Percentiles rank a stretch among this genome's conserved stretches.
phyloP scores from a whole-genome alignment of 1,140 invertebrate genomes.

The Neodiprion fabricii region DNA sequence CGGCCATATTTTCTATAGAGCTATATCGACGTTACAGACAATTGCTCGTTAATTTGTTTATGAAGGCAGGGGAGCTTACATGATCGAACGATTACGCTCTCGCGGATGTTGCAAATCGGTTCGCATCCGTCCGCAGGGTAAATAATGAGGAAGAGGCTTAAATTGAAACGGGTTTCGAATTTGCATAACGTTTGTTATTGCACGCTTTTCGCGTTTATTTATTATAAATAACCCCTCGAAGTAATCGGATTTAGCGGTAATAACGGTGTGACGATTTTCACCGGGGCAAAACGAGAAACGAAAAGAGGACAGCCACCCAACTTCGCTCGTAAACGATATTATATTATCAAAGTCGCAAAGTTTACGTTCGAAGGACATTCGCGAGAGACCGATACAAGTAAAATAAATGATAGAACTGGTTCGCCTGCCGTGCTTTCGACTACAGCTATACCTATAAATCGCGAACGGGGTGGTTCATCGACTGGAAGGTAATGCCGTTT shows the following conservation, averaged over 20 bases:
- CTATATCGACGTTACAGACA: slow-evolving; percentile 3
- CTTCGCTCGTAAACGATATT: slow-evolving; percentile 2
- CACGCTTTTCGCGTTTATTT: background rate
- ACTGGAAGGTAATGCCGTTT: slow-evolving; percentile 52
- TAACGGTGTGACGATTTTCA: no score
- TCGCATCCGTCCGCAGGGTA: background rate
- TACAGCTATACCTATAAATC: slow-evolving; percentile 10
- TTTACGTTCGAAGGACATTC: background rate
- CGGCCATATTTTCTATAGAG: background rate
- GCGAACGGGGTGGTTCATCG: slow-evolving; percentile 22
- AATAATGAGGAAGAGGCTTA: background rate
- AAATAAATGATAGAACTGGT: slow-evolving; percentile 50
- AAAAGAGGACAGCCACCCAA: background rate
- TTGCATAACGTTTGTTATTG: background rate
- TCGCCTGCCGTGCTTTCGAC: slow-evolving; percentile 5
- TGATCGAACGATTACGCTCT: background rate
- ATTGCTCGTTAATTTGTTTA: slow-evolving; percentile 7
- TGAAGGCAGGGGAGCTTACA: background rate
- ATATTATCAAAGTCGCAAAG: slow-evolving; percentile 1
- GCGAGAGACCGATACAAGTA: slow-evolving; percentile 25
- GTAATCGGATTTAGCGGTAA: background rate
- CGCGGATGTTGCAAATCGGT: background rate
- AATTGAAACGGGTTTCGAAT: background rate
- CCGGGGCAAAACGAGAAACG: background rate
- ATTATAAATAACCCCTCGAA: background rate